Evolutionary conservation across 2,888 invertebrate species (phyloP).

Genomic region (Heliconius ismenius): DNA sequence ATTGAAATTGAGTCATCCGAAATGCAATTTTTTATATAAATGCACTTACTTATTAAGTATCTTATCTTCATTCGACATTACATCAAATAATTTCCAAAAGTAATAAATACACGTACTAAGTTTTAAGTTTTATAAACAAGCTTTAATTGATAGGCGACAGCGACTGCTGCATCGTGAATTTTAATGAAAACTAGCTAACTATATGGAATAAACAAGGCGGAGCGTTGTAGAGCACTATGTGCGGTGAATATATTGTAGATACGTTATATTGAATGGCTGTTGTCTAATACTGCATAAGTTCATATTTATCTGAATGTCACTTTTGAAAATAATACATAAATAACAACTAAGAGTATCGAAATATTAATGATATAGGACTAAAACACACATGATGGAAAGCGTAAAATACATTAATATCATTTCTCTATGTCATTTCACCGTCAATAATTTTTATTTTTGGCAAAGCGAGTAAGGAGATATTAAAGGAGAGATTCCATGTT

Average conservation of each 20-base stretch:
- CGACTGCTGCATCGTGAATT: background rate
- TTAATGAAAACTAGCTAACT: conserved; percentile 1
- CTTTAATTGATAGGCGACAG: conserved; percentile 19
- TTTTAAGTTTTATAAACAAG: conserved; percentile 3
- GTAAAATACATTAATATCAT: too few relatives aligned
- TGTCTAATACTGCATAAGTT: background rate
- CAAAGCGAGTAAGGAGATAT: too few relatives aligned
- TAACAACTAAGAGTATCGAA: too few relatives aligned
- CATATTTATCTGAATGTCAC: too few relatives aligned
- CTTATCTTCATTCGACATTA: conserved; percentile 21
- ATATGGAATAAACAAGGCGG: conserved; percentile 4
- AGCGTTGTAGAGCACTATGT: background rate
- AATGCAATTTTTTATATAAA: conserved; percentile 11
- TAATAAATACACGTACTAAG: conserved; percentile 14
- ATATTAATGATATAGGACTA: too few relatives aligned
- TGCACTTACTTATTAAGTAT: conserved; percentile 2
- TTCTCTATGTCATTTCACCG: too few relatives aligned
- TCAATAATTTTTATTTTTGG: background rate
- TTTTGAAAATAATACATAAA: too few relatives aligned
- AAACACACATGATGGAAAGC: background rate
- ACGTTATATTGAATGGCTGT: background rate
- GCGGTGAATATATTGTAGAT: background rate
- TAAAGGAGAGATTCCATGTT: too few relatives aligned
- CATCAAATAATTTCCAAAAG: conserved; percentile 23
- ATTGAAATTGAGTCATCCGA: conserved; percentile 15